Conservation (phyloP, 2,797 vertebrate genomes). For the Cryptoblepharus egeriae region DNA sequence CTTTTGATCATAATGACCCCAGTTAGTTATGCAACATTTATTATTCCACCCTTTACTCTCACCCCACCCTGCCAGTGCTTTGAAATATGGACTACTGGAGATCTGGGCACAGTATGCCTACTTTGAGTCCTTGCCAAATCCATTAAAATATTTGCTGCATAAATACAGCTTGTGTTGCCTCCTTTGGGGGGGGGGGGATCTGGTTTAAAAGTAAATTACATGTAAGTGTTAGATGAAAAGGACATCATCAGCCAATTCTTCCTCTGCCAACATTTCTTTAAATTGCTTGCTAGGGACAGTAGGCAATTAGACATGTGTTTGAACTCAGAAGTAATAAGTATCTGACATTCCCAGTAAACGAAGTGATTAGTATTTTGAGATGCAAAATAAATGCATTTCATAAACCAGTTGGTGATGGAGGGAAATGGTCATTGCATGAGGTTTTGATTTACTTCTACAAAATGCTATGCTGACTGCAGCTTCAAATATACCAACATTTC, state of each 20-base stretch:
- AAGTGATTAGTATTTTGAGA: slow-evolving; percentile 42
- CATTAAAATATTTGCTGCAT: slow-evolving; percentile 66
- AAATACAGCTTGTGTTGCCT: slow-evolving; percentile 69
- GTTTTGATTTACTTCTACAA: neutral
- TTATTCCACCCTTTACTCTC: neutral
- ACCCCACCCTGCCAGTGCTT: slow-evolving; percentile 27
- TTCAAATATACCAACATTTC: neutral
- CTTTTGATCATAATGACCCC: slow-evolving; percentile 60
- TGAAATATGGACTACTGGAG: slow-evolving; percentile 55
- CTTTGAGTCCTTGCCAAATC: slow-evolving; percentile 70
- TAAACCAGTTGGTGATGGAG: slow-evolving; percentile 18
- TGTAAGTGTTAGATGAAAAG: slow-evolving; percentile 68
- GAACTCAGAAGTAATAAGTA: slow-evolving; percentile 58
- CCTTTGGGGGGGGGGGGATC: slow-evolving; percentile 46
- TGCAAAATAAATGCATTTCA: slow-evolving; percentile 47
- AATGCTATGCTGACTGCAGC: neutral
- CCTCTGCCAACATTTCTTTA: slow-evolving; percentile 69
- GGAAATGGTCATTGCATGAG: neutral
- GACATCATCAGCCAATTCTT: slow-evolving; percentile 73
- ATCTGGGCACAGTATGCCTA: slow-evolving; percentile 53
- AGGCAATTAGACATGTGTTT: slow-evolving; percentile 67
- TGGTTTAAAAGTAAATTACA: slow-evolving; percentile 73
- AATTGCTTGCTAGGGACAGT: slow-evolving; percentile 69
- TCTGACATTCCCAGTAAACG: slow-evolving; percentile 59
- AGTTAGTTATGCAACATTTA: slow-evolving; percentile 46